phyloP scores from a whole-genome alignment of 1,140 invertebrate genomes.

The Anastatus disparis region DNA sequence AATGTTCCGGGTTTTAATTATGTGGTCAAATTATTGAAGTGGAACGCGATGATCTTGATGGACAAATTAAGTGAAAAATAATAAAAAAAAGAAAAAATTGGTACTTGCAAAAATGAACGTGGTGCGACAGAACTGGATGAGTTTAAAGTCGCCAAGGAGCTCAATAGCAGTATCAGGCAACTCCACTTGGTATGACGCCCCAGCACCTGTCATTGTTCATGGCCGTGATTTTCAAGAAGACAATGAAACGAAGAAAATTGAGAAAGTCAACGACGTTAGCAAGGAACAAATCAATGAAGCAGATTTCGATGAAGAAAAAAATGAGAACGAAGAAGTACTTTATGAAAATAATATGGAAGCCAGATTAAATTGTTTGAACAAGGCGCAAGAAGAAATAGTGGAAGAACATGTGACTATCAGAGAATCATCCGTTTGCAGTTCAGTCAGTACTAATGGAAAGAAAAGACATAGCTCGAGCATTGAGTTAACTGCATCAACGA shows the following conservation, averaged over 20 bases:
- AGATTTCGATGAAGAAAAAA: background rate
- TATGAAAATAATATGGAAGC: slow-evolving; percentile 48
- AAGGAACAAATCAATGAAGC: background rate
- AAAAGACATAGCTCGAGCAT: slow-evolving; percentile 56
- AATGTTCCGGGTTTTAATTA: too few species aligned
- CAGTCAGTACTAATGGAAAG: background rate
- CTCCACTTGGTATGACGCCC: slow-evolving; percentile 57
- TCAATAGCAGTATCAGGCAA: slow-evolving; percentile 39
- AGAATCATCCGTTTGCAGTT: too few species aligned
- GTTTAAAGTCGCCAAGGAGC: slow-evolving; percentile 47
- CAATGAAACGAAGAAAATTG: background rate
- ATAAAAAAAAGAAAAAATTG: too few species aligned
- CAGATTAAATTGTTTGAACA: slow-evolving; percentile 30
- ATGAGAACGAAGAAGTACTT: slow-evolving; percentile 38
- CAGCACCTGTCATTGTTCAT: slow-evolving; percentile 56
- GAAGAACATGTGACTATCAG: background rate
- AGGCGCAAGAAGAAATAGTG: background rate
- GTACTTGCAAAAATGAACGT: slow-evolving; percentile 51
- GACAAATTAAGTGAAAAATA: too few species aligned
- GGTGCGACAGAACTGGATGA: slow-evolving; percentile 52
- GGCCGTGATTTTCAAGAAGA: slow-evolving; percentile 48
- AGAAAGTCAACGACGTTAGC: background rate
- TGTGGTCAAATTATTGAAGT: too few species aligned
- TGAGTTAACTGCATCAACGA: slow-evolving; percentile 56
- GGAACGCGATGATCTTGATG: too few species aligned